Conservation (phyloP, 2,888 invertebrate genomes). For the Ormia ochracea region DNA sequence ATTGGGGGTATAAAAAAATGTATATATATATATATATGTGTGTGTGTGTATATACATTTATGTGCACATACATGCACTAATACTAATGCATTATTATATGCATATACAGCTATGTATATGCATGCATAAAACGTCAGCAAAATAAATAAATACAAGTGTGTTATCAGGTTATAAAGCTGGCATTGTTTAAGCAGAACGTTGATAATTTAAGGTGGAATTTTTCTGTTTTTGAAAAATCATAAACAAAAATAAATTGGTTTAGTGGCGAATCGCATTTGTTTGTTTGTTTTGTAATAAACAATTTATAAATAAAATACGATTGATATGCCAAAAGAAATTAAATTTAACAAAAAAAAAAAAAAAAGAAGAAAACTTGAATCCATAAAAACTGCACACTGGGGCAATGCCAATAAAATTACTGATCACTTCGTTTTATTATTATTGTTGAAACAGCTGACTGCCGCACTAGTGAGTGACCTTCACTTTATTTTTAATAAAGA, state of each 20-base stretch:
- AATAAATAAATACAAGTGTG: conserved; percentile 19
- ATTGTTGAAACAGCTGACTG: too few relatives aligned
- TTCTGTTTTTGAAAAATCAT: neutral
- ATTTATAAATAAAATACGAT: neutral
- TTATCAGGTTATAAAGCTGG: conserved; percentile 45
- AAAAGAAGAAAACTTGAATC: too few relatives aligned
- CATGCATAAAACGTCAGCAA: conserved; percentile 45
- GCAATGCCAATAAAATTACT: too few relatives aligned
- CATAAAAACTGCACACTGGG: neutral
- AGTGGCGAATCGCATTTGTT: neutral
- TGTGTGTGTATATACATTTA: too few relatives aligned
- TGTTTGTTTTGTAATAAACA: neutral
- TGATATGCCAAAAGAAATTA: neutral
- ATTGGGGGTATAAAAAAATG: conserved; percentile 42
- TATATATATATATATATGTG: too few relatives aligned
- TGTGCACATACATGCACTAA: too few relatives aligned
- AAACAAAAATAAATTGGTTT: neutral
- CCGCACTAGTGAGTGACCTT: too few relatives aligned
- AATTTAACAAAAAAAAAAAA: neutral
- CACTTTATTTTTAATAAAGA: too few relatives aligned
- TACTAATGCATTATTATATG: too few relatives aligned
- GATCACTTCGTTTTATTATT: too few relatives aligned
- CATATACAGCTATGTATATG: too few relatives aligned
- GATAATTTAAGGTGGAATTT: conserved; percentile 15
- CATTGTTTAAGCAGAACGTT: conserved; percentile 5